Evolutionary conservation across 2,888 invertebrate species (phyloP), one percentile per base, ranked within the genome.

Genomic region (Eurytoma adleriae): DNA sequence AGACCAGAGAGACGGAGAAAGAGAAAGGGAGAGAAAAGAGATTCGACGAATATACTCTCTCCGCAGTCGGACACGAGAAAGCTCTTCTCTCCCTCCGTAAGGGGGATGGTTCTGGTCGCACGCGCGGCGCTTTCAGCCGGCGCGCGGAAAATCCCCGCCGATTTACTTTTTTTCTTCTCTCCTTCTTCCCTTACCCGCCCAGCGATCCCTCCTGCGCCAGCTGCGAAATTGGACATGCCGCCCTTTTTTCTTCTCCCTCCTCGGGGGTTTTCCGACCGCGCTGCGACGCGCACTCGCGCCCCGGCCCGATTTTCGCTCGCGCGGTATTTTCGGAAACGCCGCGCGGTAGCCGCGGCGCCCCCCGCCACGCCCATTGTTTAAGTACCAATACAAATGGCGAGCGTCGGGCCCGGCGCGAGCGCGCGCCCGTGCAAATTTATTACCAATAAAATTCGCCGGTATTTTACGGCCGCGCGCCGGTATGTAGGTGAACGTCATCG

Each of bases 31-130:
- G 88, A 87, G 86, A 86, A 72, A 50, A 54, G 56, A 54, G 30
- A 40, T 80, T 70, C 62, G 30, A 40, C 62, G 78, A 72, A 69
- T 77, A 48, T n/a, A 62, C 62, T 64, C 69, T 27, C 72, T 72
- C 57, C 83, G 84, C 85, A 85, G 85, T 85, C 83, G 87, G 87
- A 90, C 90, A 90, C 84, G 90, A 87, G 88, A 90, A 90, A 89
- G 90, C 90, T 90, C 86, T 90, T 84, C 86, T 85, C 85, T 81
- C 83, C 83, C 86, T 84, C 83, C 83, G 85, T 71, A 52, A 50
- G 64, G 78, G 64, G 81, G 76, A 78, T 75, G 75, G 78, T 64
- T 79, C 74, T 78, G 68, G 78, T 68, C 62, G 72, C 61, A 7
- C 71, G 30, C 52, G 48, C 64, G 50, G 48, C 64, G 50, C 72